Conservation (phyloP, 2,797 vertebrate species). For the Brachyalestes nurse region DNA sequence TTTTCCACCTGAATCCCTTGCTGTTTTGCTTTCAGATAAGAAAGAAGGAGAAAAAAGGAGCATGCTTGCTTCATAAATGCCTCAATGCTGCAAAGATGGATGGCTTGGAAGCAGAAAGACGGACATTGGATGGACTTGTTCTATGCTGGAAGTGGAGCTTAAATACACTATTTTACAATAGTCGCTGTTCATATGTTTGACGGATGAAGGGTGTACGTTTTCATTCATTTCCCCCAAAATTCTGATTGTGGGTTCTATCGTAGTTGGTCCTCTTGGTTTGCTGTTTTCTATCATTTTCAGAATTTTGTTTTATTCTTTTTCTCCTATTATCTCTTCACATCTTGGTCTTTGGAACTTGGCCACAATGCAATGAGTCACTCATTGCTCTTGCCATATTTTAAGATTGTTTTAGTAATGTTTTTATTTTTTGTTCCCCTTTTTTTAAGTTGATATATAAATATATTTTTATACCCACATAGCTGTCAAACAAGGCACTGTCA, state of each 20-base stretch:
- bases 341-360: background rate
- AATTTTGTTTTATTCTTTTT: background rate
- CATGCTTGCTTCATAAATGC: background rate
- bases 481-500: background rate
- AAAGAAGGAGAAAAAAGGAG: slow-evolving; percentile 24
- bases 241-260: background rate
- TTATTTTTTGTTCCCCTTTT: slow-evolving; percentile 28
- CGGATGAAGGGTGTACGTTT: background rate
- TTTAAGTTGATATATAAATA: background rate
- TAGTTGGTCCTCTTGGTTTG: background rate
- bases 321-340: background rate
- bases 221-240: background rate
- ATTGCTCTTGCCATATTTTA: slow-evolving; percentile 47
- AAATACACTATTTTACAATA: slow-evolving; percentile 4
- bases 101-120: background rate
- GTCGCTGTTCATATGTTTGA: slow-evolving; percentile 13
- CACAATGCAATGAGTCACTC: background rate
- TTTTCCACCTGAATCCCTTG: background rate
- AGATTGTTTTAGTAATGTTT: slow-evolving; percentile 46
- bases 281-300: background rate
- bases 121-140: background rate
- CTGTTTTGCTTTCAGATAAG: background rate
- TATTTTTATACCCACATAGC: slow-evolving; percentile 52
- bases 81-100: background rate
- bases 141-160: slow-evolving; percentile 10